Evolutionary conservation across 2,113 vertebrate species (phyloP).

Genomic region (Rhinogobius similis): DNA sequence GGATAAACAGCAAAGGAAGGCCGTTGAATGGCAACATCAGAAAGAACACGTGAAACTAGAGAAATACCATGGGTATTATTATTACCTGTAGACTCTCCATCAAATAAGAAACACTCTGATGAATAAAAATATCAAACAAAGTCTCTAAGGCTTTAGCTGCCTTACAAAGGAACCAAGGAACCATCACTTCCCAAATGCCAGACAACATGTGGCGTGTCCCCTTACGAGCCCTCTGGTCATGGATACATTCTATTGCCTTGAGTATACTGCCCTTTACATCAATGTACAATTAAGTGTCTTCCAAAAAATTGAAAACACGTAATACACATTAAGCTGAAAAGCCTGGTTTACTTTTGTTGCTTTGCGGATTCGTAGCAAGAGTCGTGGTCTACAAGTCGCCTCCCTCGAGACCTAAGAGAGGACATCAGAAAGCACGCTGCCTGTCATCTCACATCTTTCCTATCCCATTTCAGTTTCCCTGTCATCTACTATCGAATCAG

Average conservation of each 20-base stretch:
- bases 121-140: too few relatives aligned
- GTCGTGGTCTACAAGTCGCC: conserved; percentile 32
- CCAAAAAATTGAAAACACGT: conserved; percentile 46
- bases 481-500: conserved; percentile 59
- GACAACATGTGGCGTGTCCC: conserved; percentile 41
- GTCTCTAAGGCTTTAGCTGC: too few relatives aligned
- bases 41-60: too few relatives aligned
- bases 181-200: conserved; percentile 53
- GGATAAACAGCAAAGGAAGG: too few relatives aligned
- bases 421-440: conserved; percentile 55
- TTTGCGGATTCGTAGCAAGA: conserved; percentile 42
- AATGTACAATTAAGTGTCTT: conserved; percentile 61
- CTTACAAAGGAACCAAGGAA: conserved; percentile 49
- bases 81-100: too few relatives aligned
- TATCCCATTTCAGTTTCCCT: conserved; percentile 35
- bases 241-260: conserved; percentile 50
- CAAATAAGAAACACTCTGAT: too few relatives aligned
- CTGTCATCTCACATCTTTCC: conserved; percentile 64
- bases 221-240: conserved; percentile 29
- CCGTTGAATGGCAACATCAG: too few relatives aligned
- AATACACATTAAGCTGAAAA: conserved; percentile 68
- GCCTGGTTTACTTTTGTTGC: conserved; percentile 60
- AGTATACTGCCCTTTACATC: conserved; percentile 53
- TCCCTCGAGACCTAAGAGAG: conserved; percentile 41
- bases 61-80: too few relatives aligned